These are phyloP conservation scores for Dromas ardeola DNA, from an alignment of 2,113 vertebrate species.

Conservation along the genomic window DNA sequence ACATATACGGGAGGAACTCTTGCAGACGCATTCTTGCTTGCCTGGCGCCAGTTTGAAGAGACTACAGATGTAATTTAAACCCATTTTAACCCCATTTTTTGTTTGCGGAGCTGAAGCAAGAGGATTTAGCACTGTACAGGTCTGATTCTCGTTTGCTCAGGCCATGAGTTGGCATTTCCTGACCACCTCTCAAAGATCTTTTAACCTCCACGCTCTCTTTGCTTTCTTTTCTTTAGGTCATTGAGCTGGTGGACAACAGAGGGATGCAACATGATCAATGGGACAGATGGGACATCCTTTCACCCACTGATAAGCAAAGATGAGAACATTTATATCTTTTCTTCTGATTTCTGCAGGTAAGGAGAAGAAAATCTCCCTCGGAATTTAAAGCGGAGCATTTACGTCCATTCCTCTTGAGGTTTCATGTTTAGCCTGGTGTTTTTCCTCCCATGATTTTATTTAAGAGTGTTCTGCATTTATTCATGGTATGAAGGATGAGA, in stretches of 20 bases:
- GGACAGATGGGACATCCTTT: slow-evolving; percentile 92
- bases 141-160: neutral
- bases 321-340: slow-evolving; percentile 89
- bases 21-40: neutral
- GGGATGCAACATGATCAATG: slow-evolving; percentile 94
- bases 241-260: slow-evolving; percentile 90
- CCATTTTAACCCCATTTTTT: neutral
- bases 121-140: neutral
- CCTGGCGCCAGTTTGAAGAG: neutral
- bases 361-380: neutral
- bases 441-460: neutral
- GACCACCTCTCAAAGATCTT: neutral
- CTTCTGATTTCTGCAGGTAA: slow-evolving; percentile 96
- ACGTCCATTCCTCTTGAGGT: accelerated
- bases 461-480: neutral
- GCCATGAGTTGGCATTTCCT: neutral
- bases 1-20: neutral
- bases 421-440: neutral
- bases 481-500: neutral
- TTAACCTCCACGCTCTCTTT: neutral
- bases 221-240: slow-evolving; percentile 63
- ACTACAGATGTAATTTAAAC: neutral
- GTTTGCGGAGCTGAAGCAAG: neutral
- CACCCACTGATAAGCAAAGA: slow-evolving; percentile 86
- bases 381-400: neutral